Percentiles rank a stretch among this genome's conserved stretches.
Conservation (phyloP, 2,797 vertebrate genomes). For the Neopelma chrysocephalum region DNA sequence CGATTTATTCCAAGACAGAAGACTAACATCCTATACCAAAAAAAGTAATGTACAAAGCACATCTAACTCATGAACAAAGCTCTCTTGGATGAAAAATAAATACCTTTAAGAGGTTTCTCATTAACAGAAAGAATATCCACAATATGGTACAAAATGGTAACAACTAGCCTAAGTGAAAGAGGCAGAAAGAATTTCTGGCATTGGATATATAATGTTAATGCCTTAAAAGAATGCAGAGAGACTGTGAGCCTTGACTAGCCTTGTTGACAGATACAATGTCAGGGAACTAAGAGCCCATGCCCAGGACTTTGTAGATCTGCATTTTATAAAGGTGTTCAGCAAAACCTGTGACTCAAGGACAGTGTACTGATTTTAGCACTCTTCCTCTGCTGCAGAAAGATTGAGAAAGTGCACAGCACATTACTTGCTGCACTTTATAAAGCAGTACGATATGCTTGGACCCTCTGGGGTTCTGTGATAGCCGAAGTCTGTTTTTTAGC, state of each 20-base stretch:
- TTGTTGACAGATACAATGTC: neutral
- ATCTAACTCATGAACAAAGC: neutral
- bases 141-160: neutral
- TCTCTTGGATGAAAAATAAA: neutral
- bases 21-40: neutral
- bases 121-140: neutral
- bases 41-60: neutral
- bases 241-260: neutral
- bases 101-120: neutral
- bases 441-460: neutral
- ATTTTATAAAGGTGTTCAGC: neutral
- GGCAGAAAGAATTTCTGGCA: neutral
- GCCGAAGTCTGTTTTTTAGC: neutral
- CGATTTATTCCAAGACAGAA: neutral
- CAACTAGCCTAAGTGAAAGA: neutral
- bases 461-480: neutral
- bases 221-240: neutral
- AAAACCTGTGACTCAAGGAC: neutral
- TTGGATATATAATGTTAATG: neutral
- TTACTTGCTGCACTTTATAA: neutral
- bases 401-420: neutral
- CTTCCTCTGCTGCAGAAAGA: neutral
- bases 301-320: neutral
- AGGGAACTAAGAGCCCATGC: neutral
- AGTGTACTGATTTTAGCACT: neutral